Evolutionary conservation across 92 coral and sea anemone species (phyloP).

Genomic region (Zoanthus sansibaricus): DNA sequence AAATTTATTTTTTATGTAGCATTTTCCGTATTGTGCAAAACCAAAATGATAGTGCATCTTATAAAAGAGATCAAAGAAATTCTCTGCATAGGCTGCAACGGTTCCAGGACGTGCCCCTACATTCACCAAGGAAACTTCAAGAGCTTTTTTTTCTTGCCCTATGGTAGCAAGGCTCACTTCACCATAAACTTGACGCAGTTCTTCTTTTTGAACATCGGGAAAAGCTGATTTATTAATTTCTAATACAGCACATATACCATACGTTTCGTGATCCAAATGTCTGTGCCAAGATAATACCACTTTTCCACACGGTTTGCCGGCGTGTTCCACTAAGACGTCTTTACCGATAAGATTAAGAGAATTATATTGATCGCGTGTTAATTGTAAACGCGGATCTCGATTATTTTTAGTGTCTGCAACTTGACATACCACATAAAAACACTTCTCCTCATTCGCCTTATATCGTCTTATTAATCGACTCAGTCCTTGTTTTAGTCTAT

Average conservation of each 20-base stretch:
- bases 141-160: not conserved
- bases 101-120: not conserved
- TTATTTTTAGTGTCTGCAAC: not conserved
- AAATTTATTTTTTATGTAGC: not conserved
- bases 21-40: not conserved
- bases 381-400: not conserved
- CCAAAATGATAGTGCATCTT: not conserved
- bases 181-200: not conserved
- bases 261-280: not conserved
- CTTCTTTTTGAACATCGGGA: not conserved
- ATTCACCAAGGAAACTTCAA: not conserved
- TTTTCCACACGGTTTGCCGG: not conserved
- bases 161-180: not conserved
- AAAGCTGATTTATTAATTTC: not conserved
- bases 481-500: not conserved
- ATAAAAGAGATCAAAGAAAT: not conserved
- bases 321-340: not conserved
- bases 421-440: slow-evolving; percentile 9
- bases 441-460: not conserved
- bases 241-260: not conserved
- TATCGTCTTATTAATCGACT: not conserved
- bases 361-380: slow-evolving; percentile 1
- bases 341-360: not conserved
- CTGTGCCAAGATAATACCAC: not conserved
- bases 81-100: not conserved